These are phyloP conservation scores for Catostomus latipinnis DNA, from an alignment of 2,797 vertebrate genomes.

Conservation along the genomic window DNA sequence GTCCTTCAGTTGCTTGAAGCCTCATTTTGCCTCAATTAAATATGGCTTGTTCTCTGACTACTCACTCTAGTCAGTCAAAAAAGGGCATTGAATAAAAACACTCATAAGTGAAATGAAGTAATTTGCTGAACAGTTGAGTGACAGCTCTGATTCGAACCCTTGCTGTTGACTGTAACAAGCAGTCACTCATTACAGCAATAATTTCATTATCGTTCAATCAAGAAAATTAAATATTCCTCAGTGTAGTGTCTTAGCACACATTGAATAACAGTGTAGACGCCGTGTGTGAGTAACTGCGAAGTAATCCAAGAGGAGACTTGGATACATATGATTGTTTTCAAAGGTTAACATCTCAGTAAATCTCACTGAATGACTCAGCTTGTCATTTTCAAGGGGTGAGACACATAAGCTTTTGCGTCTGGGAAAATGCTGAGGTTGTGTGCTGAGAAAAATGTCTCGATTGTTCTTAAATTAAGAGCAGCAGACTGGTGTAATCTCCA, in stretches of 20 bases:
- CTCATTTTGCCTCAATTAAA: too few relatives aligned
- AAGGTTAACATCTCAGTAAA: background rate
- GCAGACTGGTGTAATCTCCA: background rate
- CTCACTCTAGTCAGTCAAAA: background rate
- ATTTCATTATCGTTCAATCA: background rate
- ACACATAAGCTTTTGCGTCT: background rate
- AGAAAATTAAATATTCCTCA: background rate
- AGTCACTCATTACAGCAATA: background rate
- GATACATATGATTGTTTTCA: background rate
- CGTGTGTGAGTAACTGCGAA: background rate
- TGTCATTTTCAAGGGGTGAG: conserved; percentile 26
- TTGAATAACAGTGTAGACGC: background rate
- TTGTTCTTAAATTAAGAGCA: background rate
- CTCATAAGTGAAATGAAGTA: background rate
- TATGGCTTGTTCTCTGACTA: background rate
- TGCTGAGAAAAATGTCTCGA: background rate
- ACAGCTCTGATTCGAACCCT: background rate
- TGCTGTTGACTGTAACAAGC: background rate
- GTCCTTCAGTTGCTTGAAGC: too few relatives aligned
- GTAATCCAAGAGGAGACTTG: background rate
- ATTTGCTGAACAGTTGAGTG: background rate
- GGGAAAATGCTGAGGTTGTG: background rate
- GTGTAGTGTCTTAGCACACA: background rate
- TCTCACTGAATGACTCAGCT: conserved; percentile 18
- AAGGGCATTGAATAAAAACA: background rate